Evolutionary conservation across 2,888 invertebrate genomes (phyloP), one percentile per base, ranked within the genome.

Genomic region (Entomobrya multifasciata): DNA sequence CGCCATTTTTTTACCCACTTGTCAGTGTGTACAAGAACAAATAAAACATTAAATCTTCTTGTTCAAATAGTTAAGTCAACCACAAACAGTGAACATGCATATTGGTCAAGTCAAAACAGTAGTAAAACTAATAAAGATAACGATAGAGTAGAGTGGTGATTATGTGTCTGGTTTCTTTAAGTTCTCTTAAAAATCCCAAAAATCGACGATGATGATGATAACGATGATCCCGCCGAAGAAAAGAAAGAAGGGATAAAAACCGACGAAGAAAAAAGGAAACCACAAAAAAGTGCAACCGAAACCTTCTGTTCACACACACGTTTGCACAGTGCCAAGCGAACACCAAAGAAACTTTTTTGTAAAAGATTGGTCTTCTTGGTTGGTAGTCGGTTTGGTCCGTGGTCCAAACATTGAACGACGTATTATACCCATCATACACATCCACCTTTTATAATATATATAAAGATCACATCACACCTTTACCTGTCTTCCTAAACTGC

Each of bases 271-370:
- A 79, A 36, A 36, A 30, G 17, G 11, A 80, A 83, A 78, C 85
- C 85, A 85, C 85, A 85, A 85, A 83, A 85, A 78, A 72, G 65
- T 17, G 55, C 17, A 65, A 65, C 36, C 65, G 76, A 41, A 30
- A 65, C 65, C 17, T n/a, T 41, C 17, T 65, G n/a, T 25, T 52
- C 17, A 20, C 65, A 85, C 85, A 85, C 85, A 85, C 85, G 85
- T 85, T 85, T 85, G 85, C 85, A 85, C 60, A 57, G 77, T 67
- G 85, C 85, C 85, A 85, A 72, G 67, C 78, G 22, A 70, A 79
- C 79, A 78, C 85, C 85, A 85, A 82, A 67, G 78, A 55, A 70
- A 41, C 20, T 17, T 17, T 17, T 57, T 10, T 62, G 55, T n/a
- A 17, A 60, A 60, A 60, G 27, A 60, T n/a, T 65, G 36, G n/a